Evolutionary conservation across 2,797 vertebrate genomes (phyloP), one percentile per base, ranked within the genome.

Genomic region (Echeneis naucrates): DNA sequence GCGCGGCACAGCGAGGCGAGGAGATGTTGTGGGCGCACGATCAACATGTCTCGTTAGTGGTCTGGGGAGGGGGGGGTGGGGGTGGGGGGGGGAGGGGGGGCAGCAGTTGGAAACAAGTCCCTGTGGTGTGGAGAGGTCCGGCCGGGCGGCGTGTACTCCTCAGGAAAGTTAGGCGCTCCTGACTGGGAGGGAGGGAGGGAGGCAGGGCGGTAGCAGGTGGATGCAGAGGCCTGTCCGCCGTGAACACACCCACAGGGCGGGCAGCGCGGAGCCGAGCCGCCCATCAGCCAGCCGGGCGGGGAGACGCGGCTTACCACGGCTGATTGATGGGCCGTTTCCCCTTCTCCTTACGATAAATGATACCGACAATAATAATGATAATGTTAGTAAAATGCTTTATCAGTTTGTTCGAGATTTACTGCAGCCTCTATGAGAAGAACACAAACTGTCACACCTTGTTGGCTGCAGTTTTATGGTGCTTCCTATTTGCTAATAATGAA

Each of bases 181-280:
- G 87, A 90, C 85, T 92, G 92, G n/a, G n/a, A n/a, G n/a, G n/a
- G n/a, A n/a, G n/a, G n/a, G 52, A 54, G 61, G 67, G 75, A 89
- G 85, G 83, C 84, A 85, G 83, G 77, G 89, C 84, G 86, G 83
- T 79, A 91, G 94, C 94, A 95, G 94, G 94, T 95, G 94, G 93
- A 95, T 94, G 94, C 89, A 82, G 72, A 79, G 84, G 72, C 62
- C 72, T 38, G 51, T 80, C 80, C 53, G 87, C 67, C 65, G 83
- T 86, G 53, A 87, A 85, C 88, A 93, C 94, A 89, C 94, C 94
- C 90, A 92, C 67, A 45, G 88, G 93, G 94, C 91, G 93, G 89
- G 89, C 86, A 65, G 83, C 84, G 69, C 52, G 13, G 75, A 83
- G 78, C 66, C 73, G 90, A 82, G 30, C 91, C 90, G 89, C 92